phyloP scores from a whole-genome alignment of 2,797 vertebrate species.

The Epinephelus malabaricus region DNA sequence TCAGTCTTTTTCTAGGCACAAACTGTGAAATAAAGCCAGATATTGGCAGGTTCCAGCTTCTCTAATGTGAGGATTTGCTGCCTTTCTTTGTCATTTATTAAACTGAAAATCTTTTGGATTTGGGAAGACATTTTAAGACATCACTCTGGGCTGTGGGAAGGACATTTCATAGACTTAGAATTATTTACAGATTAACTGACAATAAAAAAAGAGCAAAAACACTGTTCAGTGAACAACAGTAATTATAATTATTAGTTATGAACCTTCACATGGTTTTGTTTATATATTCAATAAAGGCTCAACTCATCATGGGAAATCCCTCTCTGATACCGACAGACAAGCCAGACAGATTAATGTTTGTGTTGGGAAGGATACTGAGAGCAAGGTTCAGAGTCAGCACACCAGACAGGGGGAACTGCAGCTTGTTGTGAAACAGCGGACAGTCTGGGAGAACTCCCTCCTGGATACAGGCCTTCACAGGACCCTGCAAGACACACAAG shows the following conservation, averaged over 20 bases:
- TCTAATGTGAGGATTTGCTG: too few relatives aligned
- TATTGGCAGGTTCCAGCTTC: too few relatives aligned
- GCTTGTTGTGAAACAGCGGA: slow-evolving; percentile 96
- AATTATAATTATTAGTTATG: neutral
- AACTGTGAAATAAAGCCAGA: too few relatives aligned
- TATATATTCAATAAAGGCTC: neutral
- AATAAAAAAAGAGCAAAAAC: neutral
- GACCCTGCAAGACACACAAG: slow-evolving; percentile 85
- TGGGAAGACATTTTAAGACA: neutral
- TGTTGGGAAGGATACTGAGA: slow-evolving; percentile 90
- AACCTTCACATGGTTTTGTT: neutral
- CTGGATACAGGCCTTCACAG: slow-evolving; percentile 94
- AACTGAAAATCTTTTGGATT: neutral
- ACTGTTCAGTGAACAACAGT: neutral
- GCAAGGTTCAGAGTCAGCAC: slow-evolving; percentile 88
- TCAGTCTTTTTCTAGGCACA: neutral
- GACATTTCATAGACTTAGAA: too few relatives aligned
- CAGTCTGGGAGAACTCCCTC: slow-evolving; percentile 94
- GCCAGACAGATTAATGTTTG: neutral
- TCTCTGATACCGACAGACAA: neutral
- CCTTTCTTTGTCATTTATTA: neutral
- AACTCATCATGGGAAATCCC: neutral
- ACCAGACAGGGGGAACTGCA: slow-evolving; percentile 91
- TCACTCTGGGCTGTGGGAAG: too few relatives aligned
- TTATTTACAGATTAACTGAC: neutral